Evolutionary conservation across 1,140 invertebrate species (phyloP), one percentile per base, ranked within the genome.

Genomic region (Fopius arisanus): DNA sequence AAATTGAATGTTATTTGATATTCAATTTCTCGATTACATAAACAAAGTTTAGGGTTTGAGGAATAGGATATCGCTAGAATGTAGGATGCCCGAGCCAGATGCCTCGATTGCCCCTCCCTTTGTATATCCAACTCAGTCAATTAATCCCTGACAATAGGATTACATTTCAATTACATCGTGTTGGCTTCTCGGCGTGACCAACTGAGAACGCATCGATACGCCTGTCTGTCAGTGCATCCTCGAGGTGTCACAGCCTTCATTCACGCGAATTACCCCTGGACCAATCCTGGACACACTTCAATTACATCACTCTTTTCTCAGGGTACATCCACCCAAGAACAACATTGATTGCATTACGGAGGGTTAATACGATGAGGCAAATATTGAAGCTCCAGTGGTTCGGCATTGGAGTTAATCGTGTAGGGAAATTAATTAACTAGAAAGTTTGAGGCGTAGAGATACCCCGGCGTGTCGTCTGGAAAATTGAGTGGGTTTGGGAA

Each of bases 121-220:
- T 31, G 14, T 65, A 26, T 14, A 16, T 29, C 28, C 3, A 65
- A 29, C n/a, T 31, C 81, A 81, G 80, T 84, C 80, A 84, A 86
- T 85, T 84, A 84, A 79, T 75, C 76, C 77, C 78, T 79, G 84
- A 86, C 83, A 86, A 85, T 84, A 79, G 77, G 77, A 80, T 86
- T 84, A 86, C 80, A 81, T 86, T 85, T 84, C 83, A 86, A 85
- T 86, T 84, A 85, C 80, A 80, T 80, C 74, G 28, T 26, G 54
- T 26, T 59, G 23, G 51, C 41, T 59, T 40, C 28, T 23, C 66
- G 16, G 7, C 66, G 37, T 68, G 43, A 41, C 37, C 66, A 67
- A 29, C 14, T 2, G n/a, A 31, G 28, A 65, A 65, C n/a, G 29
- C 62, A 31, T 65, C 62, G 62, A 65, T 65, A 65, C 62, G 62